Base-by-base conservation (phyloP, 2,113 vertebrate genomes). In the Serinus canaria region DNA sequence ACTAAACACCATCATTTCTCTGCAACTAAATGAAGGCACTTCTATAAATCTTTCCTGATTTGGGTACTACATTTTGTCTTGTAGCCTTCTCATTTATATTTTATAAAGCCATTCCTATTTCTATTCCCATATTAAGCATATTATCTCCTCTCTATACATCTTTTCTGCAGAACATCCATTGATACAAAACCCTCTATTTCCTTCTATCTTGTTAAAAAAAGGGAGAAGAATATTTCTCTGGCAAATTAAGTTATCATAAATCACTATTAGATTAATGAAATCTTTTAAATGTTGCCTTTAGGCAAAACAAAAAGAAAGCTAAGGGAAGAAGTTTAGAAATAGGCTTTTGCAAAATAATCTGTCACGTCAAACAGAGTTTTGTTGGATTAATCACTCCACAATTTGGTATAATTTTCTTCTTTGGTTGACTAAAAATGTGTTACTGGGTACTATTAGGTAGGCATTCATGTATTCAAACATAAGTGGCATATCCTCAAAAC, bases 161-260 rank as follows among this genome's bases (percentile, higher is more conserved):
- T 76, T 87, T 82, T 56, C 49, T 79, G 15, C 47, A 56, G 66
- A 91, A 59, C 20, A 64, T 31, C 33, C 37, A 56, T 44, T 76
- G 41, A 60, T 82, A 79, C 19, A 75, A 80, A 52, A 73, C 33
- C 24, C 8, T 46, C 9, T 46, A 53, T 49, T 80, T 37, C 53
- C 12, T 76, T 68, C 6, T 62, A 62, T 37, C 67, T 73, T 66
- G 10, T 28, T 53, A 62, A 87, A 94, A 78, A 15, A 46, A 17
- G 15, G 7, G 8, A 67, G 11, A 56, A 16, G 18, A 41, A 67
- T 10, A 76, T 79, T 66, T 39, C 82, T 95, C 80, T 49, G 25
- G 70, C 77, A 95, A 87, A 67, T 87, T 69, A 91, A 90, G 78
- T 77, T 58, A 68, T 28, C 60, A 64, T 90, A 87, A 76, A 87